Conservation (phyloP, 2,888 invertebrate genomes). For the Mesorhabditis spiculigera region DNA sequence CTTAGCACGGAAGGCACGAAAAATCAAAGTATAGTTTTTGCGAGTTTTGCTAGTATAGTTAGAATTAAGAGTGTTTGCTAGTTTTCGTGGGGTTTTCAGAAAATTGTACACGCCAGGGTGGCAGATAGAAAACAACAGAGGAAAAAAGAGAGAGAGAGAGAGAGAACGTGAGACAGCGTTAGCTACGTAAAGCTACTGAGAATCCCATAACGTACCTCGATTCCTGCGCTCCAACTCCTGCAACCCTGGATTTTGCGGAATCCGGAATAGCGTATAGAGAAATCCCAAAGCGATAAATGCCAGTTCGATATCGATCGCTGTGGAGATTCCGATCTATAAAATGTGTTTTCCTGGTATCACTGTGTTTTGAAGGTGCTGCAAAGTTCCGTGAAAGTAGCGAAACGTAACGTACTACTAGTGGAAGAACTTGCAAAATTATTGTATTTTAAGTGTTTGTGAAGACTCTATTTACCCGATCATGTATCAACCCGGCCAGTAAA, state of each 20-base stretch:
- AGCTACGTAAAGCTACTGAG: too few species aligned
- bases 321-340: conserved; percentile 22
- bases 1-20: too few species aligned
- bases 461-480: conserved; percentile 9
- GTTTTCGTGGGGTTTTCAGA: too few species aligned
- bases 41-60: too few species aligned
- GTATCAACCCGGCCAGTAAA: conserved; percentile 24
- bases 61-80: too few species aligned
- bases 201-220: conserved; percentile 1
- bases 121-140: too few species aligned
- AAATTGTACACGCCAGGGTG: too few species aligned
- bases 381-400: neutral
- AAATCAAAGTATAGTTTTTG: too few species aligned
- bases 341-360: too few species aligned
- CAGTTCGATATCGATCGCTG: conserved; percentile 36
- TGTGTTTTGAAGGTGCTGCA: neutral
- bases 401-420: neutral
- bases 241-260: conserved; percentile 28
- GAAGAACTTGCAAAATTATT: neutral
- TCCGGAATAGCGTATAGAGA: conserved; percentile 29
- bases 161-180: too few species aligned
- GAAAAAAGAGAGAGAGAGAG: too few species aligned
- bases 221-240: conserved; percentile 16
- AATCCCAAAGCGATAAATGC: conserved; percentile 33
- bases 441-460: neutral